These are phyloP conservation scores for Larimichthys polyactis DNA, from an alignment of 2,113 vertebrate genomes.

Conservation along the genomic window DNA sequence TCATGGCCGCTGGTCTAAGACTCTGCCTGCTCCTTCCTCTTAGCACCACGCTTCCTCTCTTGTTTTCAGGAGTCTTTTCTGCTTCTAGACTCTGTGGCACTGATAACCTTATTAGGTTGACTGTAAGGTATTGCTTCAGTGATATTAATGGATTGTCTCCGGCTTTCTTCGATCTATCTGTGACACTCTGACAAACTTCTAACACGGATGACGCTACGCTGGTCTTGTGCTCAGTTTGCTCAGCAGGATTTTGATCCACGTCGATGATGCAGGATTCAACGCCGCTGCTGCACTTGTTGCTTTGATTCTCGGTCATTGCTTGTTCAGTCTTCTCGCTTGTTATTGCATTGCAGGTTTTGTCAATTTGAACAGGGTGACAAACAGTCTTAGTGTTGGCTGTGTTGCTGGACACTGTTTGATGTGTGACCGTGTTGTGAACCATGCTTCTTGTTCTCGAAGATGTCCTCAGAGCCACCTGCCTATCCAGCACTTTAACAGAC, in stretches of 20 bases:
- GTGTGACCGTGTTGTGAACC: not conserved
- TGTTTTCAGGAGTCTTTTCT: constrained; percentile 37
- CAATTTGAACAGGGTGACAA: not conserved
- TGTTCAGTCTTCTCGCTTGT: constrained; percentile 41
- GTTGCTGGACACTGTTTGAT: constrained; percentile 19
- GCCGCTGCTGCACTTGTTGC: constrained; percentile 14
- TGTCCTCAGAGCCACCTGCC: constrained; percentile 30
- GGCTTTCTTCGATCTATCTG: constrained; percentile 21
- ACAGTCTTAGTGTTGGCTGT: not conserved
- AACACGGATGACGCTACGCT: not conserved
- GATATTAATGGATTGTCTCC: constrained; percentile 62
- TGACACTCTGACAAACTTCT: constrained; percentile 20
- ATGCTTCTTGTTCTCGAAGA: constrained; percentile 73
- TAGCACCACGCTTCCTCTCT: constrained; percentile 15
- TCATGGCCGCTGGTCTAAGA: constrained; percentile 24
- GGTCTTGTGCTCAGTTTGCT: not conserved
- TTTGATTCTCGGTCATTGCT: constrained; percentile 21
- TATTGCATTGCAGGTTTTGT: constrained; percentile 46
- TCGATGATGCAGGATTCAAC: constrained; percentile 10
- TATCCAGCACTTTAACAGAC: constrained; percentile 58
- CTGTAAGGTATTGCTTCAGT: constrained; percentile 83
- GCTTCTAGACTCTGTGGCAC: constrained; percentile 48
- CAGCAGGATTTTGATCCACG: not conserved
- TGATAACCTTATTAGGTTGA: constrained; percentile 80
- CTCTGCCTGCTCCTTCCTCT: constrained; percentile 48